phyloP scores from a whole-genome alignment of 2,797 vertebrate genomes.

The Poliocrania exsul region DNA sequence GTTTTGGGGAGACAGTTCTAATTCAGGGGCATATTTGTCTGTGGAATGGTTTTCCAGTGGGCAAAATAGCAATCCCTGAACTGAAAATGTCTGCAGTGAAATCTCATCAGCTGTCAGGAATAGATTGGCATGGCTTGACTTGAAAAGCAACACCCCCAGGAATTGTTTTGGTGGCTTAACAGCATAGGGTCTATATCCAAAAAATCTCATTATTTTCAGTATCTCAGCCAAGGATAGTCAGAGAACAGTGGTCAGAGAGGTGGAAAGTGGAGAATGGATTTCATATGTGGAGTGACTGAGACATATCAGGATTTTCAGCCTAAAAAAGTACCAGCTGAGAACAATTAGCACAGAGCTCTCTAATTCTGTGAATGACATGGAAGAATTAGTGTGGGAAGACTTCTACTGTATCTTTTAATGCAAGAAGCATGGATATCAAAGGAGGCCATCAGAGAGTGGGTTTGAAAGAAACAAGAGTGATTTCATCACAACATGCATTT shows the following conservation, averaged over 20 bases:
- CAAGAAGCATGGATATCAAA: background rate
- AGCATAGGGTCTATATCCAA: background rate
- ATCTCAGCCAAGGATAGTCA: background rate
- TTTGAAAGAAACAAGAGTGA: background rate
- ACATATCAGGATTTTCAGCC: background rate
- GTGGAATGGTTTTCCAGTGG: background rate
- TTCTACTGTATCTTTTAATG: background rate
- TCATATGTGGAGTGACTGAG: fast-evolving
- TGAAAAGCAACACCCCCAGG: background rate
- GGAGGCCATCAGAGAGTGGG: fast-evolving
- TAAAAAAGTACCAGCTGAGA: background rate
- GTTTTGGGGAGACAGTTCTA: background rate
- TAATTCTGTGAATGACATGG: background rate
- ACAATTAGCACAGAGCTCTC: fast-evolving
- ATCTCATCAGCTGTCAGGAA: background rate
- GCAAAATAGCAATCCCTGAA: background rate
- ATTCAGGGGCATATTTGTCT: background rate
- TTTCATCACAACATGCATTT: fast-evolving
- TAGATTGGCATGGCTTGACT: background rate
- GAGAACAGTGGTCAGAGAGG: background rate
- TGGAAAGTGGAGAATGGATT: background rate
- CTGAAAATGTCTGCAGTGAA: background rate
- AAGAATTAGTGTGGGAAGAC: background rate
- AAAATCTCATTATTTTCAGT: background rate
- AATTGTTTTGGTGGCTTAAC: background rate